Percentiles rank a stretch among this genome's conserved stretches.
phyloP scores from a whole-genome alignment of 2,797 vertebrate genomes.

The Sparidentex hasta region DNA sequence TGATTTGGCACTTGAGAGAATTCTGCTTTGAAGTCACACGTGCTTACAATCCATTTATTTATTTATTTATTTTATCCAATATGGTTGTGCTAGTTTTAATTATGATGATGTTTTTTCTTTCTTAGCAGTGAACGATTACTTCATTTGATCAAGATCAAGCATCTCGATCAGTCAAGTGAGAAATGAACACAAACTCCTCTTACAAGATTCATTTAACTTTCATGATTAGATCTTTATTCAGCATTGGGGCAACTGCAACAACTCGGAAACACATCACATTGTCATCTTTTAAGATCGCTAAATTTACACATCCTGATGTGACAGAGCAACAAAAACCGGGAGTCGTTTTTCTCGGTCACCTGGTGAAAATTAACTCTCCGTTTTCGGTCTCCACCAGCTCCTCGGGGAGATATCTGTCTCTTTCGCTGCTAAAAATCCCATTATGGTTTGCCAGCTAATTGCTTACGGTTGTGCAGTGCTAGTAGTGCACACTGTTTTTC shows the following conservation, averaged over 20 bases:
- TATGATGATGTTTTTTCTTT: constrained; percentile 31
- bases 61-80: background rate
- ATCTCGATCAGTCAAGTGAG: too few relatives aligned
- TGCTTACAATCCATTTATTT: background rate
- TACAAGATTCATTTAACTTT: background rate
- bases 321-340: too few relatives aligned
- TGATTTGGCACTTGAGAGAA: background rate
- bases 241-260: background rate
- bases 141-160: background rate
- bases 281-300: background rate
- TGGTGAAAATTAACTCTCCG: background rate
- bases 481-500: background rate
- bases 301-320: background rate
- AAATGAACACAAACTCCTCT: background rate
- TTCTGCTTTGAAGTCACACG: constrained; percentile 12
- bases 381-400: constrained; percentile 4
- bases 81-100: background rate
- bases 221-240: background rate
- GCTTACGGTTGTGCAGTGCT: background rate
- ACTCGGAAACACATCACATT: background rate
- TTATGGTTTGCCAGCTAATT: background rate
- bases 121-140: background rate
- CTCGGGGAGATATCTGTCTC: background rate
- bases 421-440: background rate
- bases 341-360: background rate